Percentiles rank a stretch among this genome's conserved stretches.
These are phyloP conservation scores for Eurystomus glaucurus DNA, from an alignment of 2,797 vertebrate genomes.

Conservation along the genomic window DNA sequence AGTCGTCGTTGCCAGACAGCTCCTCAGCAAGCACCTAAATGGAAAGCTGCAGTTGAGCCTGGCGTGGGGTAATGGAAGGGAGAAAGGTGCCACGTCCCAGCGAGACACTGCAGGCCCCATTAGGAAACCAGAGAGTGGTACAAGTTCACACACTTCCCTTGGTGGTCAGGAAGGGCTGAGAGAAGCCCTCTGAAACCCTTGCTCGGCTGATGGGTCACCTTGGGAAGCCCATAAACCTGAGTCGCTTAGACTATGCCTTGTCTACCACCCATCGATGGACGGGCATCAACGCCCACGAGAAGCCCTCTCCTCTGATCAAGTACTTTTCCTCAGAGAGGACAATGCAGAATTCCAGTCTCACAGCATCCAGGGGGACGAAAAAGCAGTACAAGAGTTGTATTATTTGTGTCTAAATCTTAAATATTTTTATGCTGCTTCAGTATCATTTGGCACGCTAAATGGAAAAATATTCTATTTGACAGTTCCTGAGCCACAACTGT, in stretches of 20 bases:
- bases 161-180: neutral
- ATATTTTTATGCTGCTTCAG: neutral
- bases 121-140: neutral
- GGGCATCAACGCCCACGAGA: neutral
- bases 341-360: neutral
- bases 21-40: slow-evolving; percentile 96
- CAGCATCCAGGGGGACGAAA: neutral
- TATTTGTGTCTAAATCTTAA: neutral
- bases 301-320: neutral
- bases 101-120: neutral
- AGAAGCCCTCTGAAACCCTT: neutral
- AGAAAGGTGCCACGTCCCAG: neutral
- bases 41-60: slow-evolving; percentile 46
- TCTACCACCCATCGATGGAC: neutral
- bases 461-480: neutral
- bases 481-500: neutral
- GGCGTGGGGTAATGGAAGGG: neutral
- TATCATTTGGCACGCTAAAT: neutral
- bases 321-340: neutral
- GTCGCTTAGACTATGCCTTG: neutral
- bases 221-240: neutral
- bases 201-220: neutral
- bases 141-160: neutral
- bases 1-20: slow-evolving; percentile 97
- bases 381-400: fast-evolving